These are phyloP conservation scores for Australoheros facetus DNA, from an alignment of 2,797 vertebrate genomes.

Conservation along the genomic window DNA sequence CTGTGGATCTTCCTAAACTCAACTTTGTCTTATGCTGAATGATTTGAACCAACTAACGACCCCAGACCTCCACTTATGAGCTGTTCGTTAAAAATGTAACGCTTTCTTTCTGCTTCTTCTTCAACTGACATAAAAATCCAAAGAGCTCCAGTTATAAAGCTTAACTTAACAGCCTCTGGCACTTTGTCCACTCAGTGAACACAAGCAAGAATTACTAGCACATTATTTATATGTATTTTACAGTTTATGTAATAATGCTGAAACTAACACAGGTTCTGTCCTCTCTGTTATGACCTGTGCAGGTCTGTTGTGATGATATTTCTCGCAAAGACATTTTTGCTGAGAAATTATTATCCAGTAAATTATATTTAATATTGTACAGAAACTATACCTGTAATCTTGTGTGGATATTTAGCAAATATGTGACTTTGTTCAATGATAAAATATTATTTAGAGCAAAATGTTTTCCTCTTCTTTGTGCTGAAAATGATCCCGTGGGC, in stretches of 20 bases:
- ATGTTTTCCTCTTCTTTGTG: background rate
- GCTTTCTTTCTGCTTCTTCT: background rate
- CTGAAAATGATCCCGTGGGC: accelerated
- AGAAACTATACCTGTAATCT: background rate
- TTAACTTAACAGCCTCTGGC: background rate
- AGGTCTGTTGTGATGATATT: background rate
- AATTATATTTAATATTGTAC: background rate
- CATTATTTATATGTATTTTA: background rate
- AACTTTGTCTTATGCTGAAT: background rate
- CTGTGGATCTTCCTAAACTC: background rate
- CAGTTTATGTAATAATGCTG: background rate
- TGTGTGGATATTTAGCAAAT: background rate
- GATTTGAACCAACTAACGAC: background rate
- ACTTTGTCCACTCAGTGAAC: background rate
- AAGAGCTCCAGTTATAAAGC: background rate
- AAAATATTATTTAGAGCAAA: background rate
- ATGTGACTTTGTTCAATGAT: background rate
- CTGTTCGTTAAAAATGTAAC: background rate
- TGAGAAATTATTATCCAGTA: background rate
- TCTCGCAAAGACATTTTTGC: background rate
- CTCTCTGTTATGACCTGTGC: background rate
- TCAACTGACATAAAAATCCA: background rate
- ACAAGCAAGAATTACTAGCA: background rate
- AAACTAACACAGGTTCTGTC: background rate
- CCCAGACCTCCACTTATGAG: background rate